A percentile compares a stretch with the other conserved stretches of the same genome.
Conservation (phyloP, 2,888 invertebrate genomes). For the Synergus gifuensis region DNA sequence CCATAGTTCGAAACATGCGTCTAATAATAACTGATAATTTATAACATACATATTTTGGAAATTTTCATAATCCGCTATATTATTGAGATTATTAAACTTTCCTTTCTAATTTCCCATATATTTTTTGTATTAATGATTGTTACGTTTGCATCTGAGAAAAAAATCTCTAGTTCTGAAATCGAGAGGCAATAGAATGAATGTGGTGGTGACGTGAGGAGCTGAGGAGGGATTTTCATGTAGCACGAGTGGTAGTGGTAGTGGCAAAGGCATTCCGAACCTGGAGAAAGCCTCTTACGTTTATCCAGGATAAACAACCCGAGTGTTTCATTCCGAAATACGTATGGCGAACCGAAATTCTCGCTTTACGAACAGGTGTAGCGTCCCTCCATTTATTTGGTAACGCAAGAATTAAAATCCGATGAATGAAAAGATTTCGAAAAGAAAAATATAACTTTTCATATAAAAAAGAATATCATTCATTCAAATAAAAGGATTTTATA, state of each 20-base stretch:
- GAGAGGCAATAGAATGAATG: background rate
- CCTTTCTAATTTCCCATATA: too few relatives aligned
- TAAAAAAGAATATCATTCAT: too few relatives aligned
- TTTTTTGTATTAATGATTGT: too few relatives aligned
- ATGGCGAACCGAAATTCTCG: conserved; percentile 46
- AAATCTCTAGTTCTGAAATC: background rate
- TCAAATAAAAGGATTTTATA: too few relatives aligned
- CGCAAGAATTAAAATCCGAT: background rate
- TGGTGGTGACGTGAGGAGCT: background rate
- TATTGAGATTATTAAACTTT: too few relatives aligned
- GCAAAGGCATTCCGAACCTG: conserved; percentile 66
- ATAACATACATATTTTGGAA: too few relatives aligned
- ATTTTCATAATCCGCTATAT: too few relatives aligned
- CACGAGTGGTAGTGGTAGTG: conserved; percentile 57
- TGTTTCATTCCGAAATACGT: conserved; percentile 50
- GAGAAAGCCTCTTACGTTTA: conserved; percentile 69
- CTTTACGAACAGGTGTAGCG: conserved; percentile 14
- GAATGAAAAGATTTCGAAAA: background rate
- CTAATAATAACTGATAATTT: too few relatives aligned
- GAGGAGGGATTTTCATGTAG: conserved; percentile 8
- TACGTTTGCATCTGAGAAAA: background rate
- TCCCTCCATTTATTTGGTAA: background rate
- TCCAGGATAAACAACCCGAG: conserved; percentile 51
- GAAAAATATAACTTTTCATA: background rate
- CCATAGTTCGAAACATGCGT: too few relatives aligned